These are phyloP conservation scores for Microcebus griseorufus DNA, from an alignment of 2,113 vertebrate species.

Conservation along the genomic window DNA sequence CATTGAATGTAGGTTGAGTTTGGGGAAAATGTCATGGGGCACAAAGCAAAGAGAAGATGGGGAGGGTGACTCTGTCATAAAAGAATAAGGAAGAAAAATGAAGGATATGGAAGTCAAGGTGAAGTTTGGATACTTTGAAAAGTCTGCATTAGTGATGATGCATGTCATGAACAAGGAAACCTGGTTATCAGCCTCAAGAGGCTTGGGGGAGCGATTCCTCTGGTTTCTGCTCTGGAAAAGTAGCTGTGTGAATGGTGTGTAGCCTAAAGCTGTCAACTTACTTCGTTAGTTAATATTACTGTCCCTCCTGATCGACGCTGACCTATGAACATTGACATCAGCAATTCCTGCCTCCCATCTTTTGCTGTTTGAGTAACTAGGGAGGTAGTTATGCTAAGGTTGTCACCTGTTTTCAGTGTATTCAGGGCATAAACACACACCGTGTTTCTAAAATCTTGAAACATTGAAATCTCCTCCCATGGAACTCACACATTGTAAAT, in stretches of 20 bases:
- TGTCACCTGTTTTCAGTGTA: conserved; percentile 56
- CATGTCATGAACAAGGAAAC: not conserved
- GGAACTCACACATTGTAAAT: not conserved
- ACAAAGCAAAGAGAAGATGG: not conserved
- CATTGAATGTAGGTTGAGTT: not conserved
- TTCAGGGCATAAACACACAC: not conserved
- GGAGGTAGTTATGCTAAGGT: conserved; percentile 45
- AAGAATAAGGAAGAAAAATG: not conserved
- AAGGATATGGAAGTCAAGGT: not conserved
- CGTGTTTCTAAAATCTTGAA: conserved; percentile 49
- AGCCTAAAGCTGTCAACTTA: not conserved
- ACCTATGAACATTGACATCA: not conserved
- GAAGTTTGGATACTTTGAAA: not conserved
- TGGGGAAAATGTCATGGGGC: not conserved
- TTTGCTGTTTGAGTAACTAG: conserved; percentile 36
- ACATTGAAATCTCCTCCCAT: conserved; percentile 37
- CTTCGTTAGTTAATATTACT: conserved; percentile 55
- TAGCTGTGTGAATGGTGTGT: not conserved
- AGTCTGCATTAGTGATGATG: not conserved
- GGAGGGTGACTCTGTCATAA: not conserved
- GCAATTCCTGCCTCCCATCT: not conserved
- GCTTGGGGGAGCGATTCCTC: not conserved
- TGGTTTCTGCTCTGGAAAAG: not conserved
- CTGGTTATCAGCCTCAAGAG: not conserved
- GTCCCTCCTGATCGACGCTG: not conserved